These are phyloP conservation scores for Tricholaema leucomelas DNA, from an alignment of 2,113 vertebrate species.

Conservation along the genomic window DNA sequence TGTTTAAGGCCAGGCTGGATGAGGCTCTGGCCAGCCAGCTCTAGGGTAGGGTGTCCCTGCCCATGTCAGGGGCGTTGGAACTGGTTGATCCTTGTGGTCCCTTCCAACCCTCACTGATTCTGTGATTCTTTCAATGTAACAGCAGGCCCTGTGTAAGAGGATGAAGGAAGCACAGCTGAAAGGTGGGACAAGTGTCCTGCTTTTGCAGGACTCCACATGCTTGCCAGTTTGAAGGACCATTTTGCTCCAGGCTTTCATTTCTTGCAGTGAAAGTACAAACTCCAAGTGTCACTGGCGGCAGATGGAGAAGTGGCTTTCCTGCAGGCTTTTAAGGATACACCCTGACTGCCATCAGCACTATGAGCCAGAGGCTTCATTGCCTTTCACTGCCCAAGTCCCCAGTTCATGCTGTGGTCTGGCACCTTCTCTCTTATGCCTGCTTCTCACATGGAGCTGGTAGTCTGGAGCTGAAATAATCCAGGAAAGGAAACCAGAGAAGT, in stretches of 20 bases:
- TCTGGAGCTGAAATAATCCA: background rate
- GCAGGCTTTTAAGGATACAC: background rate
- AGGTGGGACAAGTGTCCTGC: background rate
- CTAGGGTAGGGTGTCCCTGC: too few species aligned
- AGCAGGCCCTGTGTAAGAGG: too few species aligned
- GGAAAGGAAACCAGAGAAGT: background rate
- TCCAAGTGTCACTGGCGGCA: rapidly evolving
- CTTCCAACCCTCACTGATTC: too few species aligned
- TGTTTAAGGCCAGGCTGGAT: too few species aligned
- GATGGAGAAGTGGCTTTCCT: background rate
- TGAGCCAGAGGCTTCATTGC: background rate
- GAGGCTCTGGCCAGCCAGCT: too few species aligned
- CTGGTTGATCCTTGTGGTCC: too few species aligned
- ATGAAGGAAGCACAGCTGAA: background rate
- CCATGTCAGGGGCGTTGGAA: too few species aligned
- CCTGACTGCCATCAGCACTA: background rate
- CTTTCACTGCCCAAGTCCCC: background rate
- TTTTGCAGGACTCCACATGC: background rate
- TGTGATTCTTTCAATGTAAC: background rate
- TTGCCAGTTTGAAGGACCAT: background rate
- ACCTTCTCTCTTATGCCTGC: background rate
- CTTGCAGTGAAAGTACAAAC: background rate
- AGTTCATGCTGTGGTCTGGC: rapidly evolving
- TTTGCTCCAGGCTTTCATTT: background rate
- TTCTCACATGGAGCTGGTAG: rapidly evolving